Base-by-base conservation (phyloP, 2,888 invertebrate genomes). In the Papilio protenor region DNA sequence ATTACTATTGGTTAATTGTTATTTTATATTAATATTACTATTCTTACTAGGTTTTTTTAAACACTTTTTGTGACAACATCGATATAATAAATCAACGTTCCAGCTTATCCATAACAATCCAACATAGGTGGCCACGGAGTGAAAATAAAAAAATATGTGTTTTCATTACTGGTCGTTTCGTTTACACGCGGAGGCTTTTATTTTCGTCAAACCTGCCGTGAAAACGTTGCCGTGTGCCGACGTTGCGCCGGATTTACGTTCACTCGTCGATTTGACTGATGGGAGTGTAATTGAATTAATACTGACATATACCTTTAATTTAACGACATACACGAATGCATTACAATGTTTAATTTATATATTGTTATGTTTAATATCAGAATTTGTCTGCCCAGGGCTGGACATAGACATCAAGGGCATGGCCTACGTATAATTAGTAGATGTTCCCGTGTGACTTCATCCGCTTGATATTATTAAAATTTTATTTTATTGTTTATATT, bases 141-240 rank as follows among this genome's bases (percentile, higher is more conserved):
- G 81, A 80, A 85, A 84, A 85, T 83, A 83, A 83, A 82, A 83
- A 87, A 86, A 87, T 73, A 88, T 87, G 87, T 85, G 85, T 87
- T 89, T 90, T 90, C 86, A 90, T 90, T 88, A 88, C 87, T 84
- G 84, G 84, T 87, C 87, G 89, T 89, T 89, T 86, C 85, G 84
- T 83, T 85, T 85, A 89, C 88, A 89, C 86, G 86, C 84, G 82
- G 83, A 83, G 83, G 86, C 86, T 88, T 90, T 89, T 89, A 89
- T 89, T 85, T 86, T 86, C 85, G 84, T 86, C 86, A 87, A 88
- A 84, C 84, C 83, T 85, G 83, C 84, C 85, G 84, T 85, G 79
- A 84, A 84, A 85, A 81, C 82, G 80, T 66, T 73, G 70, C 59
- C 76, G 76, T 75, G 76, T 72, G 77, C 69, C 75, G 79, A 80